Evolutionary conservation across 2,888 invertebrate genomes (phyloP), one percentile per base, ranked within the genome.

Genomic region (Trichogramma evanescens): DNA sequence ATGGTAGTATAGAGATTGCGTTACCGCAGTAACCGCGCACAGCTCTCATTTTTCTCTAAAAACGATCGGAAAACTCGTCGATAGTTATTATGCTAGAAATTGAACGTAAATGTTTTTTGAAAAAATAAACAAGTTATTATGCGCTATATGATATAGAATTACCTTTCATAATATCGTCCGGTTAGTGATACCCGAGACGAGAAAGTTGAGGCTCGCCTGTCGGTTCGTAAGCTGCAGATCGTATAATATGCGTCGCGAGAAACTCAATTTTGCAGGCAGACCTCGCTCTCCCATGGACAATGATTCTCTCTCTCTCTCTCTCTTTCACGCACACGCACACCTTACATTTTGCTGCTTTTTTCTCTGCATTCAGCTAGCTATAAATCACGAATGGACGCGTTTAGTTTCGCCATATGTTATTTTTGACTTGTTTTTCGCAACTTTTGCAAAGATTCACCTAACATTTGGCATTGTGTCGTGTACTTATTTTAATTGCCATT

Each of bases 251-350:
- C 38, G 7, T 60, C 52, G 51, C 56, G 56, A 51, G 56, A 46
- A 52, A 56, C 50, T 45, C 56, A 51, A 51, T 57, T 57, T 51
- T 56, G 49, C 49, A 56, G 48, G 50, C 44, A 13, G 6, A n/a
- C 53, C 26, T 42, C 7, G 26, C 45, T 5, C 13, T 49, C 49
- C 49, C 9, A 42, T 6, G n/a, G 9, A 40, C 5, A 6, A 10
- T 43, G 40, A 10, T 59, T 49, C 8, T 53, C 48, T 39, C 50
- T 60, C 53, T 60, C 44, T 56, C 38, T 46, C 43, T 59, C 43
- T 40, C 43, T 3, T 44, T 52, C 45, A 26, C 2, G 26, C 26
- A 26, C 26, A 2, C 26, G 26, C 26, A 26, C 26, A 26, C 26
- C 26, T 1, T 26, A 3, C 3, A 26, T 9, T 56, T 49, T 49